Base-by-base conservation (phyloP, 2,113 vertebrate genomes). In the Ahaetulla prasina region DNA sequence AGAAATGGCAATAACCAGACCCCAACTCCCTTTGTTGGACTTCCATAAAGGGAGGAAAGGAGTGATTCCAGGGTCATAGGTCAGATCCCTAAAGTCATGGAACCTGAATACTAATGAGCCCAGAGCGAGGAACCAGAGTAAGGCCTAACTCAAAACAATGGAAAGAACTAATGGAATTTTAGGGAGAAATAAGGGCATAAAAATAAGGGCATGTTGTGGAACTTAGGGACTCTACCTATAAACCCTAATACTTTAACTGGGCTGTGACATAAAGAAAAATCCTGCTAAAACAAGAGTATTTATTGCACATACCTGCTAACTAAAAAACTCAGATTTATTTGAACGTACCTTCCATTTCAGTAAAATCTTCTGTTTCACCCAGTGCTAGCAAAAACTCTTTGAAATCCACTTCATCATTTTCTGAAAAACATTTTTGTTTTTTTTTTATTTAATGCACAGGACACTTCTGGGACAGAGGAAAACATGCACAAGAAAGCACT, bases 271-370 rank as follows among this genome's bases (percentile, higher is more conserved):
- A 18, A 80, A 68, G 11, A 68, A 80, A 16, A 35, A 43, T 16
- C 12, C 47, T 22, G 3, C 16, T 89, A 39, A 80, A 43, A 68
- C 53, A 49, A 68, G 12, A 43, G 0, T 4, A 50, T 89, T 45
- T 85, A 22, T 84, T 49, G n/a, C n/a, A 85, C 25, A 55, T 35
- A 43, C 27, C n/a, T 39, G 4, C 35, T 49, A 45, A 11, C 11
- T 5, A 10, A 85, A 85, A 30, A 53, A 8, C 27, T 47, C 30
- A 63, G 45, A 50, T 91, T 47, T 87, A 87, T 53, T 30, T 35
- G 30, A 52, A 63, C 74, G 89, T 93, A 93, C 92, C 68, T 91
- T 93, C 92, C 45, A 93, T 54, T 85, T 93, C 92, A 14, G 45
- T 89, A 53, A 91, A 91, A 84, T 91, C 90, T 25, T 91, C 20